Percentiles rank a stretch among this genome's conserved stretches.
Conservation (phyloP, 2,113 vertebrate genomes). For the Vidua chalybeata region DNA sequence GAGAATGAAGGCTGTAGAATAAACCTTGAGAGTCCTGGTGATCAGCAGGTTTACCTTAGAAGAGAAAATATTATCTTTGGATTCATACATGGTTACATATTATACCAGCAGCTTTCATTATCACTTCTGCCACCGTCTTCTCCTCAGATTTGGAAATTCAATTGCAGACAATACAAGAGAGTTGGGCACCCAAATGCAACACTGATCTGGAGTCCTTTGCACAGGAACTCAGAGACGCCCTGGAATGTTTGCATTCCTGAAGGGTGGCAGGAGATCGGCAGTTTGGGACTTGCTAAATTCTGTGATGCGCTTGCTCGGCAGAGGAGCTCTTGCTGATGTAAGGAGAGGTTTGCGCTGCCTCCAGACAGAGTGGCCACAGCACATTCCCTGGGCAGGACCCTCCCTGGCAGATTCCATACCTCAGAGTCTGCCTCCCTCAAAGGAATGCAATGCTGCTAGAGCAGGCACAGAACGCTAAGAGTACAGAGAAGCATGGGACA, state of each 20-base stretch:
- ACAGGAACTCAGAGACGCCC: neutral
- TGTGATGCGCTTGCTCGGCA: fast-evolving
- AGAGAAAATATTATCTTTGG: slow-evolving; percentile 24
- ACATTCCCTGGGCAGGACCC: neutral
- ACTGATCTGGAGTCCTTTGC: neutral
- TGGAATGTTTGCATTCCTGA: neutral
- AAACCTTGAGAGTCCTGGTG: slow-evolving; percentile 45
- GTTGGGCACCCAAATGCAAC: fast-evolving
- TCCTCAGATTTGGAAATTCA: neutral
- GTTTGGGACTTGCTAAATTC: neutral
- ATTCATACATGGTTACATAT: neutral
- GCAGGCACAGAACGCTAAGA: neutral
- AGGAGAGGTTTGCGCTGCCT: neutral
- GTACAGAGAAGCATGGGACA: fast-evolving
- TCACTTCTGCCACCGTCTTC: neutral
- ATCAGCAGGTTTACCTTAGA: slow-evolving; percentile 35
- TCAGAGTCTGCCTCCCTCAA: neutral
- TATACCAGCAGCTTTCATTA: neutral
- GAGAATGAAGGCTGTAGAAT: slow-evolving; percentile 74
- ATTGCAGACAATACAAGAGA: neutral
- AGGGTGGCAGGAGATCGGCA: neutral
- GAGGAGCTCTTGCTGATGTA: neutral
- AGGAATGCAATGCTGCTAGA: fast-evolving
- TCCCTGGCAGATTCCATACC: neutral
- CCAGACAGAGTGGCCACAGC: neutral